Evolutionary conservation across 2,113 vertebrate species (phyloP).

Genomic region (Vanacampus margaritifer): DNA sequence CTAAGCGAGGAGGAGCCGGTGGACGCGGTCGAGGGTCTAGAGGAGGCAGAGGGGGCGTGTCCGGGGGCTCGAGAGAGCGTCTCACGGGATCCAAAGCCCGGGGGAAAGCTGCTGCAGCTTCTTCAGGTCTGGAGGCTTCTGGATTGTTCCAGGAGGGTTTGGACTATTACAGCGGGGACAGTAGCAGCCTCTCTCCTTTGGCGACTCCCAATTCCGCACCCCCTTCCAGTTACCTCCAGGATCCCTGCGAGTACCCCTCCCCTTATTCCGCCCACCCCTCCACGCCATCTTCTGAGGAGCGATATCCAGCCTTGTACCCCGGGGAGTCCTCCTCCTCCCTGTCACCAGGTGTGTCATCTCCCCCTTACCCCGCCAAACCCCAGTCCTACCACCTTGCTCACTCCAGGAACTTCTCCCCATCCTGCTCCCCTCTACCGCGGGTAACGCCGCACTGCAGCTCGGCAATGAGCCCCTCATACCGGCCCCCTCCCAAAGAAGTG

Average conservation of each 20-base stretch:
- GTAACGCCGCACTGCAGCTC: slow-evolving; percentile 85
- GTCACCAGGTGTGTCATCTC: slow-evolving; percentile 85
- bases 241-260: slow-evolving; percentile 92
- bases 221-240: slow-evolving; percentile 84
- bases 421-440: slow-evolving; percentile 86
- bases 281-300: slow-evolving; percentile 90
- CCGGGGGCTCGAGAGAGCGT: slow-evolving; percentile 87
- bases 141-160: slow-evolving; percentile 90
- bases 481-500: slow-evolving; percentile 75
- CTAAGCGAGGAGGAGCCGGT: slow-evolving; percentile 81
- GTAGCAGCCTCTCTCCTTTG: slow-evolving; percentile 91
- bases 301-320: slow-evolving; percentile 88
- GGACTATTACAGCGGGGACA: slow-evolving; percentile 97
- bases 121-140: slow-evolving; percentile 74
- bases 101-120: slow-evolving; percentile 65
- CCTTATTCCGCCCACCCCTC: slow-evolving; percentile 95
- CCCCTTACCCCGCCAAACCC: slow-evolving; percentile 79
- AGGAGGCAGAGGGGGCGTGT: slow-evolving; percentile 76
- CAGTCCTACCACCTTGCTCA: slow-evolving; percentile 76
- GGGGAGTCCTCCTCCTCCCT: slow-evolving; percentile 81
- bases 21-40: slow-evolving; percentile 85
- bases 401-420: slow-evolving; percentile 88
- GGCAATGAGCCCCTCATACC: slow-evolving; percentile 80
- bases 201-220: slow-evolving; percentile 84
- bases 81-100: slow-evolving; percentile 78